Evolutionary conservation across 2,888 invertebrate species (phyloP), one percentile per base, ranked within the genome.

Genomic region (Pollenia labialis): DNA sequence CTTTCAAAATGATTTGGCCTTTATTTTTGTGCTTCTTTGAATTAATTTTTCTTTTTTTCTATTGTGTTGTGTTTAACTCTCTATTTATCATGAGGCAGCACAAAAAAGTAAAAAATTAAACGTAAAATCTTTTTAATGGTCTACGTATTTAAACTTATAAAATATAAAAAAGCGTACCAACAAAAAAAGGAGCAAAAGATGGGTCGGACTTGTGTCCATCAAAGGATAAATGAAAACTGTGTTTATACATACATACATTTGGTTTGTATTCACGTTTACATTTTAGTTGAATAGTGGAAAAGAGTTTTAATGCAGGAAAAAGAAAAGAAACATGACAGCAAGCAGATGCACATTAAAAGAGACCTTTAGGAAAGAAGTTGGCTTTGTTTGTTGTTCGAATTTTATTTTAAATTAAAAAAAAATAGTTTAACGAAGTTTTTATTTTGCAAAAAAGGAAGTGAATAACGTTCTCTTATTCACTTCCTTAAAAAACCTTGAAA

Each of bases 221-320:
- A 86, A 83, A 83, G 75, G 75, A 71, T 83, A 64, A 86, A 86
- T 83, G 80, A 80, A 86, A 80, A 83, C 72, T 83, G 79, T 82
- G n/a, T 68, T 60, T 72, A 46, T 48, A 52, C 62, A 6, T 6
- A 32, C 32, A 32, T 6, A 23, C 1, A 56, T 69, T 82, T 69
- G 58, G 52, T 79, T 75, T 50, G 12, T 72, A 64, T 71, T 81
- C 44, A 76, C 71, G 69, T 81, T 81, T 18, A 62, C 64, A 64
- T 68, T 69, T 81, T 85, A 71, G 76, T 66, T 71, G 76, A 85
- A 85, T 81, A 44, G 58, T 74, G 32, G 18, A 71, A 54, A 44
- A 48, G 32, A 44, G 18, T 60, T 58, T 6, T 50, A 46, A 68
- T 12, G 18, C 40, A 52, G 16, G 46, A 23, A 62, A 16, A 18